Conservation (phyloP, 64 coral and sea anemone species). For the Stichodactyla mertensii region DNA sequence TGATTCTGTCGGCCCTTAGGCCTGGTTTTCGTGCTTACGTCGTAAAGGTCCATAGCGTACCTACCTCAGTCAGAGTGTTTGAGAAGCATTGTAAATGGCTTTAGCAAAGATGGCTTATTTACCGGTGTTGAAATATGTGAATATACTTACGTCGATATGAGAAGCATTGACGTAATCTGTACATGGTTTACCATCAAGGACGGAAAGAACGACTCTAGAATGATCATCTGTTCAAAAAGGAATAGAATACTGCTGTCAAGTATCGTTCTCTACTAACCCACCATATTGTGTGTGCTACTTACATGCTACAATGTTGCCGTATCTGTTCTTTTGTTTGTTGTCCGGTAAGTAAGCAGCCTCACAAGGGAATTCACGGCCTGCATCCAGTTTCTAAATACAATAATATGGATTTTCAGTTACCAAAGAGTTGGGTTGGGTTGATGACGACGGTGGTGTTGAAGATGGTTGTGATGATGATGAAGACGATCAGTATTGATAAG, state of each 20-base stretch:
- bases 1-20: too few relatives aligned
- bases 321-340: constrained; percentile 96
- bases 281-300: not conserved
- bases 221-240: constrained; percentile 64
- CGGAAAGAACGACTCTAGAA: constrained; percentile 70
- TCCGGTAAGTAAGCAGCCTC: constrained; percentile 48
- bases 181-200: constrained; percentile 41
- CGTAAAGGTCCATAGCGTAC: too few relatives aligned
- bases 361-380: constrained; percentile 58
- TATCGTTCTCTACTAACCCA: not conserved
- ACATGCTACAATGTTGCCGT: constrained; percentile 96
- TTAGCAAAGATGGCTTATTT: too few relatives aligned
- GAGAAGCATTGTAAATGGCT: too few relatives aligned
- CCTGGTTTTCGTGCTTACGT: too few relatives aligned
- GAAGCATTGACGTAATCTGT: constrained; percentile 88
- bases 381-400: constrained; percentile 74
- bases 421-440: not conserved
- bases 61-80: too few relatives aligned
- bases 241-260: not conserved
- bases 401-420: not conserved
- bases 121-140: too few relatives aligned
- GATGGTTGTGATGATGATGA: not conserved
- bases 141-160: constrained; percentile 75
- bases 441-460: not conserved
- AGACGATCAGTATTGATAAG: too few relatives aligned